Percentiles rank a stretch among this genome's conserved stretches.
Evolutionary conservation across 2,113 vertebrate species (phyloP).

Genomic region (Lepidothrix coronata): DNA sequence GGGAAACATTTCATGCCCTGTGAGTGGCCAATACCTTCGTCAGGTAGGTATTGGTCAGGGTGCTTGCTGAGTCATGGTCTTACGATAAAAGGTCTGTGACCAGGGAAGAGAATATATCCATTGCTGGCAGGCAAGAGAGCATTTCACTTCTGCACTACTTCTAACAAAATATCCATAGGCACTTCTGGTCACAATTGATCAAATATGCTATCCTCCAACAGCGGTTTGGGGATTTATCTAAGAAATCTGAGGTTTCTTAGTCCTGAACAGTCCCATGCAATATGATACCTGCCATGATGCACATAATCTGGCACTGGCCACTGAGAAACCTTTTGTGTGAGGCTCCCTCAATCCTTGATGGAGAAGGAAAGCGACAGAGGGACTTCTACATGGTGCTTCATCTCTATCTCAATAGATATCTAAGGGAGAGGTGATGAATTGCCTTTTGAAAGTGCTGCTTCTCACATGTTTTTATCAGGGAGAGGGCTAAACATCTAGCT

Average conservation of each 20-base stretch:
- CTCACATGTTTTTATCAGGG: background rate
- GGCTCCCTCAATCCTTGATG: background rate
- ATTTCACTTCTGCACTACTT: background rate
- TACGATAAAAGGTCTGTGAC: background rate
- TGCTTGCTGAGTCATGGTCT: background rate
- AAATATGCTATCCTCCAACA: background rate
- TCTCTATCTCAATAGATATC: background rate
- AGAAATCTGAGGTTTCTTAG: background rate
- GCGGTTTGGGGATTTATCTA: background rate
- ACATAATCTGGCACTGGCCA: background rate
- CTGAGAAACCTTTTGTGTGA: background rate
- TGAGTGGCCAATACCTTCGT: background rate
- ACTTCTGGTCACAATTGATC: background rate
- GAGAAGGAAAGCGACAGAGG: background rate
- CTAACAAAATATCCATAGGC: background rate
- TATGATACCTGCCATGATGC: background rate
- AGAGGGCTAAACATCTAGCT: background rate
- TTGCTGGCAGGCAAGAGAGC: background rate
- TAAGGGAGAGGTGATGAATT: background rate
- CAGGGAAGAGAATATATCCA: background rate
- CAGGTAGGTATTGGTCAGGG: background rate
- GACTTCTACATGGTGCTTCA: background rate
- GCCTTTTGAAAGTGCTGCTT: background rate
- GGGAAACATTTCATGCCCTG: background rate
- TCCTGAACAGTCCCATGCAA: background rate